Percentiles rank a stretch among this genome's conserved stretches.
Evolutionary conservation across 37 sponge, comb jelly and placozoan species (phyloP).

Genomic region (Cliona cf. orientalis): DNA sequence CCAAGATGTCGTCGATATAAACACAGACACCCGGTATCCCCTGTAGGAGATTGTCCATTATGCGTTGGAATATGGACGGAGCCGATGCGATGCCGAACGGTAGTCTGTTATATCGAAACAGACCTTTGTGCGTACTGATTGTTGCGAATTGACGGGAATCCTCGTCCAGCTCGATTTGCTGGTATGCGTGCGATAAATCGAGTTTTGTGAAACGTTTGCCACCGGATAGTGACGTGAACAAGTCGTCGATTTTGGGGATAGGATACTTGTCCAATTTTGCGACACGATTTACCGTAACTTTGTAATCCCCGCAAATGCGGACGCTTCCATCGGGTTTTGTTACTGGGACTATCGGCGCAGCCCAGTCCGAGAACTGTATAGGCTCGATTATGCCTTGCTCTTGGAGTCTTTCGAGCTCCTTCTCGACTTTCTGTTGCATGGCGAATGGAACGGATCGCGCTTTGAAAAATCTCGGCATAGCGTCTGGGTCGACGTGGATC

Average conservation of each 20-base stretch:
- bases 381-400: conserved; percentile 19
- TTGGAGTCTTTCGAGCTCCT: conserved; percentile 25
- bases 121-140: conserved; percentile 48
- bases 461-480: neutral
- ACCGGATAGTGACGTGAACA: conserved; percentile 12
- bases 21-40: conserved; percentile 15
- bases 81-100: conserved; percentile 56
- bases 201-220: conserved; percentile 39
- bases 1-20: conserved; percentile 46
- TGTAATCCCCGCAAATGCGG: no score
- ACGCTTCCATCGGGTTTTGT: no score
- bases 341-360: no score
- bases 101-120: conserved; percentile 36
- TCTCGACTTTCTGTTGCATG: conserved; percentile 1
- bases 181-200: no score
- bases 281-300: no score
- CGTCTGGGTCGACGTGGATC: neutral
- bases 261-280: conserved; percentile 25
- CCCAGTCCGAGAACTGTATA: conserved; percentile 47
- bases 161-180: conserved; percentile 7
- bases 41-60: conserved; percentile 36
- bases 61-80: conserved; percentile 50
- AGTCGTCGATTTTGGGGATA: conserved; percentile 29
- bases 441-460: conserved; percentile 33
- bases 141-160: conserved; percentile 2